These are phyloP conservation scores for Diploptera punctata DNA, from an alignment of 2,888 invertebrate species.

Conservation along the genomic window DNA sequence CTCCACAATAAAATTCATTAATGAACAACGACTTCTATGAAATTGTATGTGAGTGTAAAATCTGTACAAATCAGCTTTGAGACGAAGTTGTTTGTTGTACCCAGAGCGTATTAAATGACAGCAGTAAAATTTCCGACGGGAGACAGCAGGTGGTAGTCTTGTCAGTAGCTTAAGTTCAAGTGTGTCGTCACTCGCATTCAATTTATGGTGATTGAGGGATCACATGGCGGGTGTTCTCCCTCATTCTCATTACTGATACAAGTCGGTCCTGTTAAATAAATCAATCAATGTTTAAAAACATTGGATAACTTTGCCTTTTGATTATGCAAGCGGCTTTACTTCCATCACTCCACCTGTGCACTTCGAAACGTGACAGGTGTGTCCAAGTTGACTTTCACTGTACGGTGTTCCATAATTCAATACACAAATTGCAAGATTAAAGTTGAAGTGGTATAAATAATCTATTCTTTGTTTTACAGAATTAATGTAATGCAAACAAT, in stretches of 20 bases:
- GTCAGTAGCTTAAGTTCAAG: conserved; percentile 32
- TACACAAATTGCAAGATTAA: too few relatives aligned
- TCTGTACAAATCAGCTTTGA: too few relatives aligned
- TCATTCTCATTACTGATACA: conserved; percentile 1
- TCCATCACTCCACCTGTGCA: background rate
- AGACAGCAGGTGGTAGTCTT: conserved; percentile 25
- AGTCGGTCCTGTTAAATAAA: background rate
- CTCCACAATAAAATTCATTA: too few relatives aligned
- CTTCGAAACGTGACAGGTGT: background rate
- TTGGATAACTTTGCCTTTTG: too few relatives aligned
- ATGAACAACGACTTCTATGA: too few relatives aligned
- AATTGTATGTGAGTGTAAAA: too few relatives aligned
- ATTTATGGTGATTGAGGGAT: conserved; percentile 28
- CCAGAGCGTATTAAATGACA: background rate
- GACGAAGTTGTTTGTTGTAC: too few relatives aligned
- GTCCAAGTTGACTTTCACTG: background rate
- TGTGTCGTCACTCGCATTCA: conserved; percentile 17
- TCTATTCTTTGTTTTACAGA: too few relatives aligned
- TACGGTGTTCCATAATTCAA: too few relatives aligned
- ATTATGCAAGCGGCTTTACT: too few relatives aligned
- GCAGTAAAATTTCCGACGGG: conserved; percentile 28
- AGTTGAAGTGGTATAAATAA: too few relatives aligned
- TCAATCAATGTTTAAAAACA: background rate
- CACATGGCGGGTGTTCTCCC: background rate
- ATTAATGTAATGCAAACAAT: too few relatives aligned